Evolutionary conservation across 1,140 invertebrate species (phyloP).

Genomic region (Centruroides vittatus): DNA sequence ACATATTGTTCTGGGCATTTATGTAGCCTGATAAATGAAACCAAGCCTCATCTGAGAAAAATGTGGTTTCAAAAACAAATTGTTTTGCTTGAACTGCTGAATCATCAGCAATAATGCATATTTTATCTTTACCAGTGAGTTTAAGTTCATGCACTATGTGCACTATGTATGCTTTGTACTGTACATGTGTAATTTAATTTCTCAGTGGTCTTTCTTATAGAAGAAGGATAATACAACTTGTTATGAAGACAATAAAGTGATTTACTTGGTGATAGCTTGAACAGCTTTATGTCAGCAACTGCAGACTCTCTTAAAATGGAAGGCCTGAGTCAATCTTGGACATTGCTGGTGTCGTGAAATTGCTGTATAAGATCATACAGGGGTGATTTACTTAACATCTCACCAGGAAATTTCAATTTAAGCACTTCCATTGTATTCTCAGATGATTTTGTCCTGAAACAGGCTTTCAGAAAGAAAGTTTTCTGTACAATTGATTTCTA

Average conservation of each 20-base stretch:
- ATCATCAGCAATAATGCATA: neutral
- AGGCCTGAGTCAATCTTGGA: too few relatives aligned
- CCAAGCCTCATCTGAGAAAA: neutral
- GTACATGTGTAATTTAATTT: neutral
- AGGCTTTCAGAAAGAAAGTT: too few relatives aligned
- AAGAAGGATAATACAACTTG: neutral
- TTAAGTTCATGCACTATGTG: conserved; percentile 7
- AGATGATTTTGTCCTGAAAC: too few relatives aligned
- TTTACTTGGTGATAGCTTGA: neutral
- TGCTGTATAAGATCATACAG: too few relatives aligned
- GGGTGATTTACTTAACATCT: too few relatives aligned
- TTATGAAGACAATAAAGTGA: neutral
- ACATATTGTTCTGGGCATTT: neutral
- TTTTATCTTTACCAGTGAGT: conserved; percentile 2
- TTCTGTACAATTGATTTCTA: too few relatives aligned
- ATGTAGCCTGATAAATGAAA: neutral
- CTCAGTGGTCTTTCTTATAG: too few relatives aligned
- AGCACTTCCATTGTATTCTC: too few relatives aligned
- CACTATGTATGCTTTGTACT: conserved; percentile 3
- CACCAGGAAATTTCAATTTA: too few relatives aligned
- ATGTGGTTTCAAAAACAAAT: neutral
- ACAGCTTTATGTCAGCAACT: too few relatives aligned
- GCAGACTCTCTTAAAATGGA: too few relatives aligned
- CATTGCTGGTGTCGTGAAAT: too few relatives aligned
- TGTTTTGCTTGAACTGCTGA: neutral